These are phyloP conservation scores for Brachionus koreanus DNA, from an alignment of 1,140 invertebrate genomes.

Conservation along the genomic window DNA sequence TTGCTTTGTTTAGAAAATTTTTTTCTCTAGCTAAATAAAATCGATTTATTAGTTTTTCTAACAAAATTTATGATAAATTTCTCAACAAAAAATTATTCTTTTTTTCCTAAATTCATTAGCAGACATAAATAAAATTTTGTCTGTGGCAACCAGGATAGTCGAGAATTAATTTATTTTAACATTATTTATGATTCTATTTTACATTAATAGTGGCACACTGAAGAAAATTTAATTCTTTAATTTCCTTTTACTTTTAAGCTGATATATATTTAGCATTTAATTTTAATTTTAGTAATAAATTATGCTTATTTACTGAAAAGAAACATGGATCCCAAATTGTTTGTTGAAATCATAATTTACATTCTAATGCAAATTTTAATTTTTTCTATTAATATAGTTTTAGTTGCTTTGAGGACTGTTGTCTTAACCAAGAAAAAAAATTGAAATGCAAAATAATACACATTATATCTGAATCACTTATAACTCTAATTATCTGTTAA, in stretches of 20 bases:
- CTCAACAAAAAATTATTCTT: not conserved
- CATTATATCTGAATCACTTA: slow-evolving; percentile 15
- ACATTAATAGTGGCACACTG: not conserved
- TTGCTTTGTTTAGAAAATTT: too few relatives aligned
- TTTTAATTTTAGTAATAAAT: not conserved
- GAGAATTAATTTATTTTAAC: not conserved
- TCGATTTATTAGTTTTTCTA: not conserved
- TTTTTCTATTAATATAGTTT: slow-evolving; percentile 3
- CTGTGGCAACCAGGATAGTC: not conserved
- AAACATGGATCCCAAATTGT: not conserved
- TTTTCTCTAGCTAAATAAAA: too few relatives aligned
- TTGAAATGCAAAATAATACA: not conserved
- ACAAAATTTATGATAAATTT: slow-evolving; percentile 3
- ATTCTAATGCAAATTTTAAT: not conserved
- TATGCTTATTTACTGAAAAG: not conserved
- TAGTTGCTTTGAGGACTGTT: not conserved
- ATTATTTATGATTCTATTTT: slow-evolving; percentile 19
- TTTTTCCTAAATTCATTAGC: not conserved
- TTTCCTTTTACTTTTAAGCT: not conserved
- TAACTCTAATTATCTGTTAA: not conserved
- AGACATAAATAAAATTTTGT: not conserved
- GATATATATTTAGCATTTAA: not conserved
- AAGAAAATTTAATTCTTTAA: not conserved
- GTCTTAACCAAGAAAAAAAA: not conserved
- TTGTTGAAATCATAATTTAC: not conserved